phyloP scores from a whole-genome alignment of 1,140 invertebrate genomes.

The Caenorhabditis briggsae region DNA sequence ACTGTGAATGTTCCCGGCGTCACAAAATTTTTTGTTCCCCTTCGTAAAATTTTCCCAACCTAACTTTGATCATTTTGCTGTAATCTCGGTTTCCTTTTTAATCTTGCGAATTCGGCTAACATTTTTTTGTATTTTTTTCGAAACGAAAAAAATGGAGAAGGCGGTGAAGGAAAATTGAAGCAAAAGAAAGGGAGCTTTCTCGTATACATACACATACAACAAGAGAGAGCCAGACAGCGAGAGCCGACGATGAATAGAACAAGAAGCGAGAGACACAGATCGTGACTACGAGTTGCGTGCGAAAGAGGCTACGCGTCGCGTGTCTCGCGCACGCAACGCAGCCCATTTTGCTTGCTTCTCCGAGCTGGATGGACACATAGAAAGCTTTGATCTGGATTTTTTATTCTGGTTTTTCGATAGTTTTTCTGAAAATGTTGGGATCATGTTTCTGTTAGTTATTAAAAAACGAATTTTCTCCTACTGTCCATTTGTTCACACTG shows the following conservation, averaged over 20 bases:
- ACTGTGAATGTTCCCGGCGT: not conserved
- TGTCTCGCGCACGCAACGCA: conserved; percentile 29
- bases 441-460: no score
- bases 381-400: conserved; percentile 1
- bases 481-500: no score
- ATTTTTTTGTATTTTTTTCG: conserved; percentile 48
- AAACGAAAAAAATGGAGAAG: conserved; percentile 6
- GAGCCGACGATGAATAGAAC: conserved; percentile 5
- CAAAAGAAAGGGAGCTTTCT: conserved; percentile 39
- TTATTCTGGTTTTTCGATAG: not conserved
- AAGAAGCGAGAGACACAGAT: conserved; percentile 26
- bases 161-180: conserved; percentile 45
- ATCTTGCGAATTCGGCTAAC: not conserved
- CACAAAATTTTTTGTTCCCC: not conserved
- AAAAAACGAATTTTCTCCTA: no score
- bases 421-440: not conserved
- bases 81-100: not conserved
- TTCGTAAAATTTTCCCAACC: not conserved
- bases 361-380: not conserved
- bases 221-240: conserved; percentile 31
- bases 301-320: conserved; percentile 47
- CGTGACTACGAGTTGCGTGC: conserved; percentile 48
- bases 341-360: conserved; percentile 14
- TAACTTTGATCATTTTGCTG: not conserved
- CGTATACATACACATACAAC: conserved; percentile 45